Conservation (phyloP, 2,888 invertebrate genomes). For the Hypolimnas misippus region DNA sequence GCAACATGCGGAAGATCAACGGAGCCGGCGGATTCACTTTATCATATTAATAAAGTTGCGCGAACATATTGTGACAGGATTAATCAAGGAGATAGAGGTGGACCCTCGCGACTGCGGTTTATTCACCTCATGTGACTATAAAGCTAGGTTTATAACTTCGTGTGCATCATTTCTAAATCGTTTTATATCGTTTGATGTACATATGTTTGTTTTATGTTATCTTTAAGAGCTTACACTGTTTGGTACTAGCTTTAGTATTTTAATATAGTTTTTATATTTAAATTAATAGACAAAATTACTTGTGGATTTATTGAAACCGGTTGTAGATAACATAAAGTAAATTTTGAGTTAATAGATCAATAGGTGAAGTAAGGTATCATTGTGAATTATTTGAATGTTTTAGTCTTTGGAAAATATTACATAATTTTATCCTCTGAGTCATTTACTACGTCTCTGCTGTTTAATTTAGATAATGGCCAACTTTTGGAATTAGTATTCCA, state of each 20-base stretch:
- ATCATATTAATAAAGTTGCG: slow-evolving; percentile 44
- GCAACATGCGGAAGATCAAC: slow-evolving; percentile 35
- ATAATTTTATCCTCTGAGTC: neutral
- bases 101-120: slow-evolving; percentile 36
- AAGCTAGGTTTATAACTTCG: slow-evolving; percentile 24
- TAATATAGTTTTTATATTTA: no score
- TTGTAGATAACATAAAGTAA: no score
- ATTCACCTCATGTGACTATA: slow-evolving; percentile 29
- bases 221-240: no score
- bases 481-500: neutral
- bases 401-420: neutral
- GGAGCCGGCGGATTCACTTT: slow-evolving; percentile 35
- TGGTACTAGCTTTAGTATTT: no score
- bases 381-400: no score
- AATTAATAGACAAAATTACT: no score
- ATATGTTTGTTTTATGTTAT: neutral
- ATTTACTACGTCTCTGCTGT: neutral
- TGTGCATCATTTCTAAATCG: neutral
- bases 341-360: no score
- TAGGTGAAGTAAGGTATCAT: no score
- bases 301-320: no score
- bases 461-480: neutral
- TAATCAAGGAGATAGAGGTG: slow-evolving; percentile 42
- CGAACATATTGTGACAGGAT: slow-evolving; percentile 43
- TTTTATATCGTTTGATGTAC: neutral